Percentiles rank a stretch among this genome's conserved stretches.
phyloP scores from a whole-genome alignment of 2,113 vertebrate genomes.

The Connochaetes taurinus region DNA sequence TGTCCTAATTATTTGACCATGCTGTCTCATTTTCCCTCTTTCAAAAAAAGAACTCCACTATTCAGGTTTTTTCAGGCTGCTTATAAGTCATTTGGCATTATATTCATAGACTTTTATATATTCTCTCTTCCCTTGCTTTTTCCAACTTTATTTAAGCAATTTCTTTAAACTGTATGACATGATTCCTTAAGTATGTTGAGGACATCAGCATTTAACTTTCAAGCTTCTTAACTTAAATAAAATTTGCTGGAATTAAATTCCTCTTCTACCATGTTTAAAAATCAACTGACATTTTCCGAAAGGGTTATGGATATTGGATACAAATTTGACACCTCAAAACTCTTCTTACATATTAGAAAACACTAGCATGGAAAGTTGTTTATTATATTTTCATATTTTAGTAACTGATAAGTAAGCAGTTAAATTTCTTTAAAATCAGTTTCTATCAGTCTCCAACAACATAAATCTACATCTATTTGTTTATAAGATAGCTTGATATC shows the following conservation, averaged over 20 bases:
- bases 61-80: background rate
- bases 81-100: background rate
- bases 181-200: background rate
- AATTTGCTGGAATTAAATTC: conserved; percentile 26
- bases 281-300: background rate
- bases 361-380: background rate
- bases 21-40: conserved; percentile 5
- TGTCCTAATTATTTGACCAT: conserved; percentile 13
- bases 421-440: conserved; percentile 4
- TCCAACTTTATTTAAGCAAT: background rate
- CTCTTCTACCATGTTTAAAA: conserved; percentile 8
- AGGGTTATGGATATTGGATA: background rate
- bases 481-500: background rate
- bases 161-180: background rate
- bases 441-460: background rate
- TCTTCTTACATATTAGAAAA: background rate
- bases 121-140: background rate
- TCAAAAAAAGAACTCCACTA: background rate
- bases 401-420: background rate
- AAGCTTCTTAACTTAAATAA: background rate
- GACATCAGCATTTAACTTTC: background rate
- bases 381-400: conserved; percentile 4
- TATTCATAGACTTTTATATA: background rate
- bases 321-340: conserved; percentile 14
- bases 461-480: background rate